Conservation (phyloP, 2,888 invertebrate species). For the Eupithecia subumbrata region DNA sequence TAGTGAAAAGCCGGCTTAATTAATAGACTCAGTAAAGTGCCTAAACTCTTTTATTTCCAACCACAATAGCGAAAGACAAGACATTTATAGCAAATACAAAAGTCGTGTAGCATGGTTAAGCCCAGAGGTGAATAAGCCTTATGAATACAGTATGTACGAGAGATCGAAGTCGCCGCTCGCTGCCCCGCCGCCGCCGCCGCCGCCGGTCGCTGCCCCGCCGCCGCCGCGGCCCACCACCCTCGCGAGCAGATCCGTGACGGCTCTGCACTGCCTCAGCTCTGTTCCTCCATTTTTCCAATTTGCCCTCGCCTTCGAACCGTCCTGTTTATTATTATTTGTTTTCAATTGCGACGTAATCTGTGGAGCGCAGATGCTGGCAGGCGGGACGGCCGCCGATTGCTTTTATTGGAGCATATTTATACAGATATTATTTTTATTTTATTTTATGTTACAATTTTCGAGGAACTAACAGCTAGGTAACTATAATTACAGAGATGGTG, state of each 20-base stretch:
- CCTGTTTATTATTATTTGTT: slow-evolving; percentile 83
- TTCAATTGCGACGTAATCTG: slow-evolving; percentile 82
- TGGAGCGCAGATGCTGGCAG: slow-evolving; percentile 73
- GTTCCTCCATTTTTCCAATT: slow-evolving; percentile 76
- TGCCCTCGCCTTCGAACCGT: slow-evolving; percentile 58
- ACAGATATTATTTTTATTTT: slow-evolving; percentile 1
- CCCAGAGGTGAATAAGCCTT: too few relatives aligned
- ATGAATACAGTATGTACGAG: too few relatives aligned
- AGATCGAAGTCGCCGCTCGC: background rate
- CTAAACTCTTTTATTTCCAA: too few relatives aligned
- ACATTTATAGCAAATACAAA: too few relatives aligned
- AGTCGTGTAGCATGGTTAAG: too few relatives aligned
- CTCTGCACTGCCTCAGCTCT: slow-evolving; percentile 1
- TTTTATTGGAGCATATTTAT: slow-evolving; percentile 34
- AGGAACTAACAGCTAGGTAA: too few relatives aligned
- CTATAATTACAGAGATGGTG: too few relatives aligned
- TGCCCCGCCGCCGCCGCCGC: background rate
- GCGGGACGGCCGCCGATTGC: slow-evolving; percentile 30
- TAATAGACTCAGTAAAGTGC: too few relatives aligned
- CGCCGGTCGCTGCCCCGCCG: background rate
- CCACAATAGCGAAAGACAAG: too few relatives aligned
- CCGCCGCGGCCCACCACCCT: background rate
- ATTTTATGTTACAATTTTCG: too few relatives aligned
- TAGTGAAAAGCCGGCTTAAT: too few relatives aligned
- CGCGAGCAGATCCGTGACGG: background rate